Base-by-base conservation (phyloP, 2,888 invertebrate species). In the Ennomos erosarius region DNA sequence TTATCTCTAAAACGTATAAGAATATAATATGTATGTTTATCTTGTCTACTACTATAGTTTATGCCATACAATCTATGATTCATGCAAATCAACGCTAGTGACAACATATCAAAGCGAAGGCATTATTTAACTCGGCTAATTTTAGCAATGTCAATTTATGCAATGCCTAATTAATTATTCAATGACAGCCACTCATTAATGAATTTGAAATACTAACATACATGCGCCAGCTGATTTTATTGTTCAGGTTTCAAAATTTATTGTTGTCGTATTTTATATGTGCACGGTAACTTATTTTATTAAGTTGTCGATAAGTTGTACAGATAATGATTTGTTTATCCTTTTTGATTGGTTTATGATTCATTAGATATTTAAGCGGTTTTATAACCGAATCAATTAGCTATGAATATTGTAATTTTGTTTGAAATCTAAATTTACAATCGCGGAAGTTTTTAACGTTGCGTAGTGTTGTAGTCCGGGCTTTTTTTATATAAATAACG, bases 121-220 rank as follows among this genome's bases (percentile, higher is more conserved):
- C 33, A 12, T 26, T 35, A 36, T 13, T 44, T 35, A 36, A 52
- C 16, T 46, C 5, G 6, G 26, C 26, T 51, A 51, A 56, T 46
- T 46, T 56, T 52, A 55, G 11, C 40, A 42, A 42, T 13, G 38
- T 26, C 53, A 55, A 62, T 58, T 43, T 51, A 49, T 55, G 56
- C 40, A 47, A 34, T 49, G 43, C 44, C 54, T 55, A 55, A 64
- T 64, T 62, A 64, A 58, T 55, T 55, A 57, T 58, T 55, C 46
- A 50, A 57, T 55, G 62, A 59, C 62, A 60, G 38, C 35, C 42
- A 49, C 47, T 59, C 37, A 58, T 64, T 61, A 59, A 46, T 44
- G 33, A 33, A 52, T 59, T 59, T 57, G 26, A 45, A 50, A 57
- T 56, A 59, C 37, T 36, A 48, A 54, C 45, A 54, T 43, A 45